These are phyloP conservation scores for Torymus texanus DNA, from an alignment of 2,888 invertebrate species.

Conservation along the genomic window DNA sequence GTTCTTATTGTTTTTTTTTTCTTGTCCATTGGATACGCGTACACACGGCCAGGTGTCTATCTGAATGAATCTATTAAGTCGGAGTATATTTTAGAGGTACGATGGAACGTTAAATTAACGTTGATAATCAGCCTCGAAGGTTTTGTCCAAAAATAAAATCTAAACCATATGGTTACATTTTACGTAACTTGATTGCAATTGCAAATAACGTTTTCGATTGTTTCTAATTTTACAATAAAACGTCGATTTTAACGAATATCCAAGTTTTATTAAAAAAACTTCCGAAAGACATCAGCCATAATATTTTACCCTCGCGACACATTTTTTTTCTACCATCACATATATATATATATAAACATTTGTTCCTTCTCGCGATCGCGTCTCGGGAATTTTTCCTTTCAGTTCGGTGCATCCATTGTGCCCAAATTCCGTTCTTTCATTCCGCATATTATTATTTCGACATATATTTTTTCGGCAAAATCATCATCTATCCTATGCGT, in stretches of 20 bases:
- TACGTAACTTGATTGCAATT: no score
- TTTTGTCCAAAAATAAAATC: no score
- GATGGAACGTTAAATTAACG: no score
- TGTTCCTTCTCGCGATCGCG: conserved; percentile 1
- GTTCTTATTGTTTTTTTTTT: no score
- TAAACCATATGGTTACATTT: no score
- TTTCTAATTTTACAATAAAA: no score
- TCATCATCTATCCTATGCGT: no score
- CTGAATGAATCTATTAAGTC: neutral
- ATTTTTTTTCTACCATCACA: conserved; percentile 23
- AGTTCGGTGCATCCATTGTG: neutral
- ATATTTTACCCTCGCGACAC: conserved; percentile 7
- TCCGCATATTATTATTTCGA: neutral
- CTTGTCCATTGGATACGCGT: neutral
- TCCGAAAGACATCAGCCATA: conserved; percentile 1
- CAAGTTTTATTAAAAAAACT: neutral
- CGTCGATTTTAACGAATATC: no score
- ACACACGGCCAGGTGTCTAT: neutral
- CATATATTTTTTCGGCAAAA: neutral
- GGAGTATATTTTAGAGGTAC: neutral
- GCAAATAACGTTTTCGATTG: no score
- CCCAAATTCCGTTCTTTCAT: neutral
- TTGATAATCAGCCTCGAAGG: no score
- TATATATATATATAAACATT: conserved; percentile 12
- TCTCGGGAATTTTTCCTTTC: neutral